Evolutionary conservation across 2,888 invertebrate genomes (phyloP), one percentile per base, ranked within the genome.

Genomic region (Dexiosoma caninum): DNA sequence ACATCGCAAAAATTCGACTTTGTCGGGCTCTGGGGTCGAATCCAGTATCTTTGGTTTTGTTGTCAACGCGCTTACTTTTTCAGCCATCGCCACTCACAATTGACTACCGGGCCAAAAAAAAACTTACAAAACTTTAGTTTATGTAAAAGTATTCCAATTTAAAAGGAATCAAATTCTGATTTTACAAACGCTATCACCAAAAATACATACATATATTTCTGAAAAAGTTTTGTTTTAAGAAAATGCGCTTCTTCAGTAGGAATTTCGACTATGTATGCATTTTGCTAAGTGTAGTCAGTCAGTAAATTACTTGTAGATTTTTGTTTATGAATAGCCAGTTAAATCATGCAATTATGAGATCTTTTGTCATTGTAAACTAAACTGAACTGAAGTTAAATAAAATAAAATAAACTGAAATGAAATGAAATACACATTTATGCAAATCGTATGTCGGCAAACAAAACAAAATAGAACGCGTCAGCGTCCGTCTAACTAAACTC

Each of bases 331-430:
- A 87, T 87, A 87, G 88, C 84, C 83, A 84, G 85, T 86, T 87
- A 88, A 87, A 87, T 88, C 87, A 88, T 88, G 88, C 88, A 87
- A 87, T 87, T 87, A 87, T 87, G 87, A 88, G 86, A 81, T 87
- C 87, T 88, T 88, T 87, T 87, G 87, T 87, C 85, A 82, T 71
- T 78, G 77, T 78, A 78, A 78, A 66, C 77, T 49, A 70, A 76
- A 67, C 67, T 60, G 37, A 71, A 53, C 44, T 53, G 16, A 72
- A 72, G 53, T 55, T 37, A 75, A 75, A 67, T 67, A 59, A 75
- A 75, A 57, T 12, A 46, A 74, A 70, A 9, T 72, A 30, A 67
- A 75, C 49, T 78, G 57, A 66, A 67, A 9, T 72, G 40, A 67
- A 75, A 57, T 78, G 57, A 66, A 67, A 77, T 57, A 64, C 69